Conservation (phyloP, 1,140 invertebrate genomes). For the Antheraea pernyi region DNA sequence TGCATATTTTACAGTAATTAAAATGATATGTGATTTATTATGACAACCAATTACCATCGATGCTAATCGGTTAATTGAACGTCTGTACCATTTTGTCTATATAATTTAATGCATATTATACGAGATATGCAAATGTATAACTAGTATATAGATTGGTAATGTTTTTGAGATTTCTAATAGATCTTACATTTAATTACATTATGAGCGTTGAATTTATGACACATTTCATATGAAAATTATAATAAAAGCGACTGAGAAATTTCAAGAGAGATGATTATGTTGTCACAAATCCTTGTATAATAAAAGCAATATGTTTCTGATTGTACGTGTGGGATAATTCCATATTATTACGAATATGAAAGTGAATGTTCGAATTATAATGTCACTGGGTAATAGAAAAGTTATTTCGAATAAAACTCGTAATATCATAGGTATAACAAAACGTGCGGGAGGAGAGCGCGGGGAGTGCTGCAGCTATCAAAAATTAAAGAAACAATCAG, state of each 20-base stretch:
- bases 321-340: neutral
- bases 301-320: neutral
- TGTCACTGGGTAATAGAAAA: too few species aligned
- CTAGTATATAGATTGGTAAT: too few species aligned
- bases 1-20: neutral
- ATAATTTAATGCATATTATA: neutral
- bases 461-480: too few species aligned
- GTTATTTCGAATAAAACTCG: too few species aligned
- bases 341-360: neutral
- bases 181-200: neutral
- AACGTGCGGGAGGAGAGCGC: too few species aligned
- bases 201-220: neutral
- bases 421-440: too few species aligned
- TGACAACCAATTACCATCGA: neutral
- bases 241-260: neutral
- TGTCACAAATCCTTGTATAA: neutral
- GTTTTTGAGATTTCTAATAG: too few species aligned
- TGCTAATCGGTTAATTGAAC: slow-evolving; percentile 4
- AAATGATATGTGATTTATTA: neutral
- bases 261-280: neutral
- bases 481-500: too few species aligned
- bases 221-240: neutral
- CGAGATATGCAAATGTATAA: neutral
- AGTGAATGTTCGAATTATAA: too few species aligned
- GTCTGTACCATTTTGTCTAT: neutral